phyloP scores from a whole-genome alignment of 2,113 vertebrate genomes.

The Tachycineta bicolor region DNA sequence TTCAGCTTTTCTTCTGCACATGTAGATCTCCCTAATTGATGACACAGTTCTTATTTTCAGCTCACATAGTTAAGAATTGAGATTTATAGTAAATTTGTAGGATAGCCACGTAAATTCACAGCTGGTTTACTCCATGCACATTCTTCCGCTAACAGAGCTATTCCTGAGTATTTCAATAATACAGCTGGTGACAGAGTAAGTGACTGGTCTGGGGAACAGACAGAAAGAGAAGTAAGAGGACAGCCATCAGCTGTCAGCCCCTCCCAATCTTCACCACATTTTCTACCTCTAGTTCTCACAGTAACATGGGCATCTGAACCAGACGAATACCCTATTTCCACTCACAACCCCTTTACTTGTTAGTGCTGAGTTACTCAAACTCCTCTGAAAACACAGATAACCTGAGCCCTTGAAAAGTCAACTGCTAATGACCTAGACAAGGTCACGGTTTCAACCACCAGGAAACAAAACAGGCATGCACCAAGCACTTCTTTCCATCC shows the following conservation, averaged over 20 bases:
- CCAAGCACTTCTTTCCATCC: not conserved
- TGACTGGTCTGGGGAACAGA: not conserved
- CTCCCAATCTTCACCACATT: not conserved
- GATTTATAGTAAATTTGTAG: not conserved
- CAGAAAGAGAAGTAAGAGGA: not conserved
- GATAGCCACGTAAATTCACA: not conserved
- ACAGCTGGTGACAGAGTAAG: not conserved
- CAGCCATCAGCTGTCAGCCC: not conserved
- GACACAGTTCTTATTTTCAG: not conserved
- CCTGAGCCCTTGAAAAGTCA: not conserved
- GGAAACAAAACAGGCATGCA: not conserved
- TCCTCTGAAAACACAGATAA: not conserved
- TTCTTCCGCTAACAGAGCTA: not conserved
- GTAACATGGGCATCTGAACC: rapidly evolving
- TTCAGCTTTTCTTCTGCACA: not conserved
- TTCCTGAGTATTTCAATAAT: not conserved
- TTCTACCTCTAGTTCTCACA: not conserved
- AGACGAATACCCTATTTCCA: rapidly evolving
- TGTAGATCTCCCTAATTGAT: not conserved
- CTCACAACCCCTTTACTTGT: not conserved
- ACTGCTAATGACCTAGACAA: not conserved
- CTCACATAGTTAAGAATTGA: not conserved
- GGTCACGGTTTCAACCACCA: not conserved
- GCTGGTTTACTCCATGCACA: not conserved
- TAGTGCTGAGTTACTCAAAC: not conserved